Evolutionary conservation across 2,888 invertebrate genomes (phyloP).

Genomic region (Cremastinae sp.): DNA sequence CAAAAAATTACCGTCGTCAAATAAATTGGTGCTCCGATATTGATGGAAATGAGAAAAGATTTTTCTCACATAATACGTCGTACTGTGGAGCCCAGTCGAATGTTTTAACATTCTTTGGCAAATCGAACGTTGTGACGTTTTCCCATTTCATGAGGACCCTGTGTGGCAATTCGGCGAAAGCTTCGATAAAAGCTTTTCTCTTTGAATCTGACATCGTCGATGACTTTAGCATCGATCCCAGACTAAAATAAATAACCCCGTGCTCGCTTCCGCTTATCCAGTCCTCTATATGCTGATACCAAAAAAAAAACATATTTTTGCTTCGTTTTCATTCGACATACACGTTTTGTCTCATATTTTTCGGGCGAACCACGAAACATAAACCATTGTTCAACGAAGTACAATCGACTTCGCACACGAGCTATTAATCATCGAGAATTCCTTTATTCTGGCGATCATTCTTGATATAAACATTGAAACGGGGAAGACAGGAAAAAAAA

Average conservation of each 20-base stretch:
- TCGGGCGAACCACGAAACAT: too few species aligned
- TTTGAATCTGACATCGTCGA: conserved; percentile 81
- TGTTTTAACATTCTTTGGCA: conserved; percentile 48
- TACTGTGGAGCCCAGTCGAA: conserved; percentile 55
- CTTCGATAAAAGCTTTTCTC: conserved; percentile 81
- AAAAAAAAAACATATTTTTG: conserved; percentile 43
- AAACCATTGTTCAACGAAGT: too few species aligned
- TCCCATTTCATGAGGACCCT: conserved; percentile 83
- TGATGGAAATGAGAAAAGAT: too few species aligned
- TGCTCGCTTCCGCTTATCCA: conserved; percentile 68
- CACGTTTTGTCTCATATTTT: too few species aligned
- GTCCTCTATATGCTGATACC: conserved; percentile 69
- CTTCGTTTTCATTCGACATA: conserved; percentile 12
- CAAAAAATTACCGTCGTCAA: conserved; percentile 63
- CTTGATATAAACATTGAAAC: too few species aligned
- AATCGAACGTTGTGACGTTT: conserved; percentile 79
- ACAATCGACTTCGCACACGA: too few species aligned
- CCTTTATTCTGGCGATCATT: too few species aligned
- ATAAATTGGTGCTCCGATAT: too few species aligned
- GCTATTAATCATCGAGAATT: too few species aligned
- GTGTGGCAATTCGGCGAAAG: conserved; percentile 82
- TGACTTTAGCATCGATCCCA: conserved; percentile 83
- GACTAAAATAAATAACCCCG: conserved; percentile 83
- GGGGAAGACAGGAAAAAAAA: too few species aligned
- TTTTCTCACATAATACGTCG: conserved; percentile 48